phyloP scores from a whole-genome alignment of 2,888 invertebrate species.

The Hymenopus coronatus region DNA sequence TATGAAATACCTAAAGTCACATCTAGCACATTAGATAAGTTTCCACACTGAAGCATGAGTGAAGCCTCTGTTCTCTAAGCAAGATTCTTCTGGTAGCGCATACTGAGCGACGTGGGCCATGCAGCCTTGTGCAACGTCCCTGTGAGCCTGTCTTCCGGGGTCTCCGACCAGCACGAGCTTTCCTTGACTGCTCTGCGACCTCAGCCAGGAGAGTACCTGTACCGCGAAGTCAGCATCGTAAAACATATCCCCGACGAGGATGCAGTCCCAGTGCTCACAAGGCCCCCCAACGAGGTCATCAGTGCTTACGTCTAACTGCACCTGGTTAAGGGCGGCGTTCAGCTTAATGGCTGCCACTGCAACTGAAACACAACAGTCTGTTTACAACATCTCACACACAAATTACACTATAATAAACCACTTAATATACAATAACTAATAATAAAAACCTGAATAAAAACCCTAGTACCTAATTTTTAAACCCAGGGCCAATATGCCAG shows the following conservation, averaged over 20 bases:
- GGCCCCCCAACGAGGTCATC: constrained; percentile 50
- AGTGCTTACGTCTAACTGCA: constrained; percentile 45
- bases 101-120: constrained; percentile 50
- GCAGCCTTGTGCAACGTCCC: constrained; percentile 43
- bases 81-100: constrained; percentile 47
- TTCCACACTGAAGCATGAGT: constrained; percentile 53
- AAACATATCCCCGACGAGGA: constrained; percentile 69
- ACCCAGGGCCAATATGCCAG: no score
- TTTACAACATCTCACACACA: no score
- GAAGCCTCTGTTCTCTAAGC: constrained; percentile 57
- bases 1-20: no score
- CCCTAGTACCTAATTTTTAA: no score
- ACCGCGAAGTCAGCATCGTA: constrained; percentile 61
- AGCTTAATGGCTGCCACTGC: constrained; percentile 52
- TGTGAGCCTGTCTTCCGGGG: constrained; percentile 56
- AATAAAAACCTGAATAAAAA: no score
- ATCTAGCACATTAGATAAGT: constrained; percentile 17
- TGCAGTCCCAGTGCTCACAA: constrained; percentile 52
- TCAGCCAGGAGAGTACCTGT: constrained; percentile 56
- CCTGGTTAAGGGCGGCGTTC: constrained; percentile 54
- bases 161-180: constrained; percentile 57
- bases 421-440: no score
- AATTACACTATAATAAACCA: no score
- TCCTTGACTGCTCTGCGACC: constrained; percentile 42
- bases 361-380: constrained; percentile 45